These are phyloP conservation scores for Saccopteryx leptura DNA, from an alignment of 2,113 vertebrate species.

Conservation along the genomic window DNA sequence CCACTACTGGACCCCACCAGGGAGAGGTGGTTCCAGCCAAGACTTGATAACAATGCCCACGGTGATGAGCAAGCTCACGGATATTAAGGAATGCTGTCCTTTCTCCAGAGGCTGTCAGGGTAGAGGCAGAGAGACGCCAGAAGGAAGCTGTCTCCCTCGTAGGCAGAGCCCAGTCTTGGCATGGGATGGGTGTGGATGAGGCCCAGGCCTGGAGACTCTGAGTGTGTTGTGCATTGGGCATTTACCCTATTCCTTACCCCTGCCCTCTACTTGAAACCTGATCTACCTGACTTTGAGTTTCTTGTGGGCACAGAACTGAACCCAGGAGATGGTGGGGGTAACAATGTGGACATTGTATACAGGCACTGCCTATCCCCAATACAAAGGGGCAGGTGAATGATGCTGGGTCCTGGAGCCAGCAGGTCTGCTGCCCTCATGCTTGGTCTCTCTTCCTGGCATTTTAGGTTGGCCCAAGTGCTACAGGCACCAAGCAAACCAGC, in stretches of 20 bases:
- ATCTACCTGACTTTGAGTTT: not conserved
- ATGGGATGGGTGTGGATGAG: not conserved
- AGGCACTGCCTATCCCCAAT: not conserved
- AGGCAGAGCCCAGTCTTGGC: not conserved
- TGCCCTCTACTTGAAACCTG: not conserved
- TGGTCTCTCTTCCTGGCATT: conserved; percentile 48
- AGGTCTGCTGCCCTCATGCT: not conserved
- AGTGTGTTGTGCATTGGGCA: not conserved
- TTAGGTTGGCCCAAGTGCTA: conserved; percentile 54
- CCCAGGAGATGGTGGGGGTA: not conserved
- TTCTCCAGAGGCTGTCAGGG: not conserved
- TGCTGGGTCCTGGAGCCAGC: not conserved
- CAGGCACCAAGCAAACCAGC: conserved; percentile 58
- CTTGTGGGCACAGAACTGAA: conserved; percentile 27
- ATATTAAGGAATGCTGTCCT: not conserved
- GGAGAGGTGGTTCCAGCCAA: not conserved
- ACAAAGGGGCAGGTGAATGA: not conserved
- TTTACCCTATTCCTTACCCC: not conserved
- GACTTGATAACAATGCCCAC: not conserved
- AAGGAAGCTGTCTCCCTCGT: not conserved
- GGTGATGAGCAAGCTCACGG: not conserved
- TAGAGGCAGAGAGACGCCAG: not conserved
- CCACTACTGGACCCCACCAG: not conserved
- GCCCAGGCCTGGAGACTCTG: not conserved
- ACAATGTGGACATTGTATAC: not conserved